These are phyloP conservation scores for Hanleya hanleyi DNA, from an alignment of 2,888 invertebrate species.

Conservation along the genomic window DNA sequence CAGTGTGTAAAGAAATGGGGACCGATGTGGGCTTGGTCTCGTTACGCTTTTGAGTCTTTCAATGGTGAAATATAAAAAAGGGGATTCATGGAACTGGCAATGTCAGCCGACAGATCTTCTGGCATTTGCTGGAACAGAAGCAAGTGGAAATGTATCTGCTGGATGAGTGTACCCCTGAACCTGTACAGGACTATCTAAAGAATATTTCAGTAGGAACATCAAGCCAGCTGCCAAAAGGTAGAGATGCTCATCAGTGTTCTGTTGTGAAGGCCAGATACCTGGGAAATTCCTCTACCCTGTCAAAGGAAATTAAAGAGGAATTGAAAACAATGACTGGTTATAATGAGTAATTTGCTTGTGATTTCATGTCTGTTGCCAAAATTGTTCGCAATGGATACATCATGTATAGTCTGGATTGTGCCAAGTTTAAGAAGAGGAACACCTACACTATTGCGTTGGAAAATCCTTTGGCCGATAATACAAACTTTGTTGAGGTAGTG, in stretches of 20 bases:
- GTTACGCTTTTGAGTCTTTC: conserved; percentile 39
- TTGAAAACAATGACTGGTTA: not conserved
- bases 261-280: not conserved
- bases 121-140: conserved; percentile 34
- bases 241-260: not conserved
- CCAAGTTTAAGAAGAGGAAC: too few relatives aligned
- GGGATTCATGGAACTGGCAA: conserved; percentile 38
- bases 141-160: not conserved
- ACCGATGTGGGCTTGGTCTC: conserved; percentile 44
- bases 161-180: not conserved
- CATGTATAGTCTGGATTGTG: not conserved
- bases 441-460: not conserved
- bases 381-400: not conserved
- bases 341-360: not conserved
- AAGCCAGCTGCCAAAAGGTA: not conserved
- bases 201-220: not conserved
- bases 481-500: not conserved
- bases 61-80: conserved; percentile 38
- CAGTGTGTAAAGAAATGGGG: conserved; percentile 33
- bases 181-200: not conserved
- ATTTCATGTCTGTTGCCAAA: not conserved
- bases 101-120: conserved; percentile 34
- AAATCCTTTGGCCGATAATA: not conserved
- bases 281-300: not conserved
- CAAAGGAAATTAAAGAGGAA: not conserved